Conservation (phyloP, 2,113 vertebrate genomes). For the Pelecanoides urinatrix region DNA sequence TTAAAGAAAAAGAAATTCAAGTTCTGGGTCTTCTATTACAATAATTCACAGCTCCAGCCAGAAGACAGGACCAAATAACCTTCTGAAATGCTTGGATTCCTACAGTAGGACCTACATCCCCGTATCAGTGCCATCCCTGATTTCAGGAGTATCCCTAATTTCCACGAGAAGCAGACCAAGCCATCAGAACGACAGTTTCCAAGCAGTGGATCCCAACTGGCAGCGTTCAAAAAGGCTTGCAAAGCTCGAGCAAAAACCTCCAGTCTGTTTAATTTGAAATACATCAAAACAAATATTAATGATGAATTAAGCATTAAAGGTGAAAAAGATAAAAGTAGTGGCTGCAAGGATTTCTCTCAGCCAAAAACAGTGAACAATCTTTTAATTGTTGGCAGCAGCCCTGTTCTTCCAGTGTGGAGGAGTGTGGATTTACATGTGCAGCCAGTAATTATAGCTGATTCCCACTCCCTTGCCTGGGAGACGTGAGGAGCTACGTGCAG, state of each 20-base stretch:
- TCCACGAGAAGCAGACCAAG: neutral
- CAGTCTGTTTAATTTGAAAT: slow-evolving; percentile 40
- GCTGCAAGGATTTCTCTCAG: slow-evolving; percentile 7
- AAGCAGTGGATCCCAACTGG: neutral
- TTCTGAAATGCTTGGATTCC: neutral
- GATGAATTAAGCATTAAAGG: slow-evolving; percentile 34
- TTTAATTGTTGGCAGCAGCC: neutral
- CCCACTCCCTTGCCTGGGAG: neutral
- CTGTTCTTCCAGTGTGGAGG: neutral
- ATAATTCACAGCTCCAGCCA: neutral
- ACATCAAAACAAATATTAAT: slow-evolving; percentile 45
- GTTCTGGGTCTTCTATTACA: neutral
- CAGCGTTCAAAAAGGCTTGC: neutral
- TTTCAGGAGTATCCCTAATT: neutral
- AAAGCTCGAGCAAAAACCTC: neutral
- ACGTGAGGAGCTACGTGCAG: neutral
- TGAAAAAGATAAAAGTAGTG: slow-evolving; percentile 19
- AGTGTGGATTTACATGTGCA: slow-evolving; percentile 22
- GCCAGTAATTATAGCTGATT: slow-evolving; percentile 10
- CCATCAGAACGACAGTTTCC: rapidly evolving
- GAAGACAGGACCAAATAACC: neutral
- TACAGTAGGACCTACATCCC: neutral
- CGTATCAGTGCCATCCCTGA: neutral
- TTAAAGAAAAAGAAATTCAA: neutral
- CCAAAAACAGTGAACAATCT: neutral